A percentile compares a stretch with the other conserved stretches of the same genome.
phyloP scores from a whole-genome alignment of 1,140 invertebrate species.

The Notospermus geniculatus region DNA sequence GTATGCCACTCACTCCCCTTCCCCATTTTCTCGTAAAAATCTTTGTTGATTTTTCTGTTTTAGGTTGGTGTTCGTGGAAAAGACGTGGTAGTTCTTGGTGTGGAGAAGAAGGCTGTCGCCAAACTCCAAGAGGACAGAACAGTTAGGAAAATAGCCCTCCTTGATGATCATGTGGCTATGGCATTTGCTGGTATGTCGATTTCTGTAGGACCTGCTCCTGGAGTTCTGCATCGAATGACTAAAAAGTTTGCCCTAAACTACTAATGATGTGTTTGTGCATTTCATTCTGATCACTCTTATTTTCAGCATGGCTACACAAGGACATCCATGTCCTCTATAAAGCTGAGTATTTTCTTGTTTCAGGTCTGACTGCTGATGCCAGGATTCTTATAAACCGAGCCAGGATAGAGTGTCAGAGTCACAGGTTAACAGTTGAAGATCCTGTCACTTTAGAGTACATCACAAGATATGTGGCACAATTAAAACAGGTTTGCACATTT shows the following conservation, averaged over 20 bases:
- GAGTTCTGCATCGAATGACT: too few relatives aligned
- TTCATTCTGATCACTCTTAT: too few relatives aligned
- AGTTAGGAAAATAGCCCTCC: slow-evolving; percentile 95
- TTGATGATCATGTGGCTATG: slow-evolving; percentile 99
- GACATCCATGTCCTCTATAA: too few relatives aligned
- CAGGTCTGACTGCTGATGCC: slow-evolving; percentile 94
- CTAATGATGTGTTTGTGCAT: too few relatives aligned
- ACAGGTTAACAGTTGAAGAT: slow-evolving; percentile 97
- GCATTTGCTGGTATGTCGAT: slow-evolving; percentile 85
- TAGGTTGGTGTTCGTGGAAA: slow-evolving; percentile 95
- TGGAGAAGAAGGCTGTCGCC: slow-evolving; percentile 99
- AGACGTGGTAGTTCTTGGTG: slow-evolving; percentile 94
- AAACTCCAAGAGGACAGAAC: slow-evolving; percentile 99
- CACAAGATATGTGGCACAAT: slow-evolving; percentile 84
- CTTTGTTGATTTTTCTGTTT: too few relatives aligned
- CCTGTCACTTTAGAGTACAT: slow-evolving; percentile 99
- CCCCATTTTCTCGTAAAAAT: too few relatives aligned
- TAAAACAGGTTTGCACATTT: slow-evolving; percentile 62
- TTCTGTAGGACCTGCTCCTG: too few relatives aligned
- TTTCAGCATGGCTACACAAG: too few relatives aligned
- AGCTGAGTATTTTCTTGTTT: too few relatives aligned
- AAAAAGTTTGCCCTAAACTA: too few relatives aligned
- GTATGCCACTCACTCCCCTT: too few relatives aligned
- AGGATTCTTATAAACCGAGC: slow-evolving; percentile 96
- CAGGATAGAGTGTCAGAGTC: slow-evolving; percentile 97